phyloP scores from a whole-genome alignment of 2,888 invertebrate genomes.

The Calephelis perditalis region DNA sequence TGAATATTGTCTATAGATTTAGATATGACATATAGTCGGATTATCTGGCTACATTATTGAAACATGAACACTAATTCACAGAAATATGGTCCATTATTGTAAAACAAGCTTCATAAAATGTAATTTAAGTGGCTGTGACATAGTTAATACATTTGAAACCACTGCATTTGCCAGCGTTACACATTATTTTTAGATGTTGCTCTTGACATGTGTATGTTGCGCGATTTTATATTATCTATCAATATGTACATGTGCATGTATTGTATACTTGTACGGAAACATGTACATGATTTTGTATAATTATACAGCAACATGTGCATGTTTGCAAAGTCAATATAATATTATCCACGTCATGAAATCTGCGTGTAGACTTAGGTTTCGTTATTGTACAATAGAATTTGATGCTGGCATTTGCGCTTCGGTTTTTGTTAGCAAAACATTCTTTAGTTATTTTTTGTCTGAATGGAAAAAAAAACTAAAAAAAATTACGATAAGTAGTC shows the following conservation, averaged over 20 bases:
- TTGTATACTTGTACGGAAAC: neutral
- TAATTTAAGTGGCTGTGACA: constrained; percentile 67
- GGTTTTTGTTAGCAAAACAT: constrained; percentile 34
- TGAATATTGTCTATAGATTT: constrained; percentile 11
- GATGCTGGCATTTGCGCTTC: constrained; percentile 33
- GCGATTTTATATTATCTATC: neutral
- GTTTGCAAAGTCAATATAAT: too few species aligned
- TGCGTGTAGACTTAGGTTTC: constrained; percentile 6
- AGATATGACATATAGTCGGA: constrained; percentile 16
- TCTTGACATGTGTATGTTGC: constrained; percentile 8
- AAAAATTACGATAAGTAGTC: constrained; percentile 27
- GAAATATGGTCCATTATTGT: constrained; percentile 31
- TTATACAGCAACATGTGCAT: constrained; percentile 5
- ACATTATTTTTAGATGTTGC: constrained; percentile 9
- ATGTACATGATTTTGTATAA: constrained; percentile 7
- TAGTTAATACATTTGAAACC: constrained; percentile 50
- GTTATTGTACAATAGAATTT: constrained; percentile 14
- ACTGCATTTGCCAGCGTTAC: constrained; percentile 36
- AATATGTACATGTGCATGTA: neutral
- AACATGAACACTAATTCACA: constrained; percentile 10
- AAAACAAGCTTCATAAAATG: constrained; percentile 42
- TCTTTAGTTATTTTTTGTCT: constrained; percentile 36
- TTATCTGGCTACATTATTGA: constrained; percentile 7
- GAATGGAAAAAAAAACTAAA: constrained; percentile 27
- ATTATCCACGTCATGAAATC: neutral